Evolutionary conservation across 37 sponge, comb jelly and placozoan species (phyloP).

Genomic region (Lycopodina hypogea): DNA sequence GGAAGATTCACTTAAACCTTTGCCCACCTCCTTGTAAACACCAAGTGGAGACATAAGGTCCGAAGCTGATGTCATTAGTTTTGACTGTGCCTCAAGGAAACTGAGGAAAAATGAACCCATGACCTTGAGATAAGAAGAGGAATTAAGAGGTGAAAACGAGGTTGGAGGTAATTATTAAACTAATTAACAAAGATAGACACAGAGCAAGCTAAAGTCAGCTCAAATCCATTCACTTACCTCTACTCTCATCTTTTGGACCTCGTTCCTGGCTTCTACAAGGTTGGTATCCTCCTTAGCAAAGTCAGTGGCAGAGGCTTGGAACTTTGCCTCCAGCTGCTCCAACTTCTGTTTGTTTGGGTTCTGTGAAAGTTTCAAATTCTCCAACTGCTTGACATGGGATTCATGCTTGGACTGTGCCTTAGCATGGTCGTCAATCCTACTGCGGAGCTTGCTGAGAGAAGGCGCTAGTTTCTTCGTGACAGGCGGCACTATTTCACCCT

Average conservation of each 20-base stretch:
- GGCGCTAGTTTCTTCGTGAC: slow-evolving; percentile 50
- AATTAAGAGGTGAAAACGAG: not conserved
- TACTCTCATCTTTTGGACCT: slow-evolving; percentile 35
- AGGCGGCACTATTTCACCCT: slow-evolving; percentile 39
- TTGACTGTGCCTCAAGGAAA: slow-evolving; percentile 49
- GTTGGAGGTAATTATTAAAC: not conserved
- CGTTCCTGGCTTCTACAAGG: slow-evolving; percentile 41
- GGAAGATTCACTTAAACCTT: slow-evolving; percentile 21
- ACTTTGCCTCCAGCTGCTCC: slow-evolving; percentile 61
- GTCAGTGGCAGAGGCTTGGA: slow-evolving; percentile 39
- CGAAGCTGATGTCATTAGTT: slow-evolving; percentile 30
- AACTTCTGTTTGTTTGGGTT: slow-evolving; percentile 28
- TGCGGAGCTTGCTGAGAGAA: slow-evolving; percentile 36
- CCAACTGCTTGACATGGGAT: slow-evolving; percentile 30
- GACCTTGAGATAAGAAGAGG: slow-evolving; percentile 29
- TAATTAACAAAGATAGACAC: not conserved
- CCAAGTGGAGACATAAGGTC: slow-evolving; percentile 64
- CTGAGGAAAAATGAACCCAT: slow-evolving; percentile 66
- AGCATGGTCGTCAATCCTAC: slow-evolving; percentile 54
- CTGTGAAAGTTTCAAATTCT: slow-evolving; percentile 10
- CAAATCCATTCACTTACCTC: slow-evolving; percentile 42
- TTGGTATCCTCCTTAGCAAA: slow-evolving; percentile 50
- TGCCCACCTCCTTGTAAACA: slow-evolving; percentile 52
- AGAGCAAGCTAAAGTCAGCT: not conserved
- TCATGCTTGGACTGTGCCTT: slow-evolving; percentile 48